These are phyloP conservation scores for Hafferia zeledoni DNA, from an alignment of 2,797 vertebrate species.

Conservation along the genomic window DNA sequence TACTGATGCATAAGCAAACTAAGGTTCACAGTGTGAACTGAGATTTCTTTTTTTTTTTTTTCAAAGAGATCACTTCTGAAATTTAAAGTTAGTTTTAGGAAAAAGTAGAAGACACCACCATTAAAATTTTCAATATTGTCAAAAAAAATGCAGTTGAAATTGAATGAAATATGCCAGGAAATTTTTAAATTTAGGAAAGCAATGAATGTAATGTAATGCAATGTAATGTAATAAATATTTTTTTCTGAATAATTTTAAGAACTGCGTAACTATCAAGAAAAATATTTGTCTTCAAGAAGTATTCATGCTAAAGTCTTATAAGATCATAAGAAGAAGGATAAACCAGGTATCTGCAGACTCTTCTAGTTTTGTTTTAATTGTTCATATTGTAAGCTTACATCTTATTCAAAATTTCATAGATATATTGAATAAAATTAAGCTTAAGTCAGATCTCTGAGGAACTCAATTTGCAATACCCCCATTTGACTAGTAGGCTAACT, in stretches of 20 bases:
- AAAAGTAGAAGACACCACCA: background rate
- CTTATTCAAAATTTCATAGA: background rate
- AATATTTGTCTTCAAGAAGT: background rate
- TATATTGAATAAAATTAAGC: background rate
- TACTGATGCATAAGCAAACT: background rate
- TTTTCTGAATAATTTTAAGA: background rate
- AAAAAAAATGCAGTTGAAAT: background rate
- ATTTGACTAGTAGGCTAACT: background rate
- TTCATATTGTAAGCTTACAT: rapidly evolving
- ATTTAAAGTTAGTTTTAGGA: background rate
- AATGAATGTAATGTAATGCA: background rate
- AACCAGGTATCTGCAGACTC: background rate
- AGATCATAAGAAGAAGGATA: background rate
- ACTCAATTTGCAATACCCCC: background rate
- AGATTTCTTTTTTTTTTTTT: background rate
- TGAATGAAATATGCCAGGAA: background rate
- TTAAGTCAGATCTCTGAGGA: background rate
- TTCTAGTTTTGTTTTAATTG: background rate
- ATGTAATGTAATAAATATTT: background rate
- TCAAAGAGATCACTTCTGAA: background rate
- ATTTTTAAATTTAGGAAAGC: background rate
- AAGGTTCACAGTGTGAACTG: background rate
- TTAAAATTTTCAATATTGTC: background rate
- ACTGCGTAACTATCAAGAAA: background rate
- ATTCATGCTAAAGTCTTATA: background rate